Conservation (phyloP, 2,888 invertebrate genomes). For the Auanema sp. region DNA sequence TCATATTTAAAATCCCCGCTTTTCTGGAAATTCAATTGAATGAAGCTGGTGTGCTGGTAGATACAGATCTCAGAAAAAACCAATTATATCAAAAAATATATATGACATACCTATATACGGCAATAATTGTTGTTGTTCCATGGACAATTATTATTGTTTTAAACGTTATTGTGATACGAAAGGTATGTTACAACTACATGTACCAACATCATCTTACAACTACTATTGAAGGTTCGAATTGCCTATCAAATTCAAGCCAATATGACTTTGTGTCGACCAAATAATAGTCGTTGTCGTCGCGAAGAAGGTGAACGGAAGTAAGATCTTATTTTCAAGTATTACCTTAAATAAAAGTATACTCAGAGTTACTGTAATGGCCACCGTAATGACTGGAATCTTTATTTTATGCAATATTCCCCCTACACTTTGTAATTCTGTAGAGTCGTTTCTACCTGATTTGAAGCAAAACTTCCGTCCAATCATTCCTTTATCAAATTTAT, state of each 20-base stretch:
- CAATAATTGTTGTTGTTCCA: conserved; percentile 52
- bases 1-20: conserved; percentile 57
- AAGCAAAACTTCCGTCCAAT: conserved; percentile 27
- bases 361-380: conserved; percentile 60
- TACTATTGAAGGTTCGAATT: conserved; percentile 18
- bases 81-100: conserved; percentile 49
- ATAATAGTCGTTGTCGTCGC: conserved; percentile 21
- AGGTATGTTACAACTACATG: conserved; percentile 16
- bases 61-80: conserved; percentile 47
- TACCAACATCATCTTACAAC: no score
- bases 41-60: conserved; percentile 38
- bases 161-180: conserved; percentile 51
- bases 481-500: conserved; percentile 57
- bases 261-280: conserved; percentile 21
- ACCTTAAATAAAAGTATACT: not conserved
- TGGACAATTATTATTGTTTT: conserved; percentile 58
- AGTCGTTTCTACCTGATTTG: not conserved
- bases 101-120: conserved; percentile 50
- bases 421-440: conserved; percentile 15
- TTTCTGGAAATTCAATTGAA: conserved; percentile 50
- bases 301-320: conserved; percentile 51
- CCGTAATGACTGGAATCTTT: conserved; percentile 55
- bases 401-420: conserved; percentile 51
- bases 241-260: conserved; percentile 30
- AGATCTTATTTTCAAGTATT: not conserved